Conservation (phyloP, 2,888 invertebrate species). For the Diloba caeruleocephala region DNA sequence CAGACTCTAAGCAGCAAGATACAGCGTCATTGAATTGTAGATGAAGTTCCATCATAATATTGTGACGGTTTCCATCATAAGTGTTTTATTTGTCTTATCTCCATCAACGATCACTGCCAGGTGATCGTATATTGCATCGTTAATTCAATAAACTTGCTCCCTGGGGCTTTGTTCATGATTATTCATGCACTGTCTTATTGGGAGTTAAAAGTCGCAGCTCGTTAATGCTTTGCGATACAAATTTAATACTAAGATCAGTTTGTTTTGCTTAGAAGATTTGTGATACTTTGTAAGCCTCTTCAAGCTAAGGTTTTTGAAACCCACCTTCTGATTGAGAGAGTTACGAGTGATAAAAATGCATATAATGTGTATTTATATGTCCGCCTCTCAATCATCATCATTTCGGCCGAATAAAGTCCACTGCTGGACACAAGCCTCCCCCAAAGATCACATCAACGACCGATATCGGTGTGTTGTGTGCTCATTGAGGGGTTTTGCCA, state of each 20-base stretch:
- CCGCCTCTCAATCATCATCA: no score
- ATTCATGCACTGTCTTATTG: slow-evolving; percentile 44
- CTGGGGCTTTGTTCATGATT: slow-evolving; percentile 45
- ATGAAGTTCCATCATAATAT: slow-evolving; percentile 60
- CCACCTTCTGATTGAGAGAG: background rate
- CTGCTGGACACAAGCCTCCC: no score
- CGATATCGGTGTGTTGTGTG: no score
- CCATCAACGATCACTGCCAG: slow-evolving; percentile 54
- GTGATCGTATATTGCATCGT: slow-evolving; percentile 42
- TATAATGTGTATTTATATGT: no score
- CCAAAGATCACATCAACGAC: no score
- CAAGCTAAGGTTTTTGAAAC: background rate
- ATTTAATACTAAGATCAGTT: slow-evolving; percentile 1
- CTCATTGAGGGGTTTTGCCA: no score
- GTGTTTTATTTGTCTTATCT: slow-evolving; percentile 63
- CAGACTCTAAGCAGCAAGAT: slow-evolving; percentile 36
- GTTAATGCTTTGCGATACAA: slow-evolving; percentile 26
- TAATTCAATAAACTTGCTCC: slow-evolving; percentile 56
- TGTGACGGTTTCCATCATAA: slow-evolving; percentile 62
- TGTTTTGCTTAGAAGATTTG: slow-evolving; percentile 1
- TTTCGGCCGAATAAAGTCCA: no score
- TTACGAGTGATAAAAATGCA: no score
- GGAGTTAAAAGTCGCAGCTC: slow-evolving; percentile 41
- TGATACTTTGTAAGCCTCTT: background rate
- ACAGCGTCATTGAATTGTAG: slow-evolving; percentile 59